Conservation (phyloP, 1,140 invertebrate species). For the Melanaphis sacchari region DNA sequence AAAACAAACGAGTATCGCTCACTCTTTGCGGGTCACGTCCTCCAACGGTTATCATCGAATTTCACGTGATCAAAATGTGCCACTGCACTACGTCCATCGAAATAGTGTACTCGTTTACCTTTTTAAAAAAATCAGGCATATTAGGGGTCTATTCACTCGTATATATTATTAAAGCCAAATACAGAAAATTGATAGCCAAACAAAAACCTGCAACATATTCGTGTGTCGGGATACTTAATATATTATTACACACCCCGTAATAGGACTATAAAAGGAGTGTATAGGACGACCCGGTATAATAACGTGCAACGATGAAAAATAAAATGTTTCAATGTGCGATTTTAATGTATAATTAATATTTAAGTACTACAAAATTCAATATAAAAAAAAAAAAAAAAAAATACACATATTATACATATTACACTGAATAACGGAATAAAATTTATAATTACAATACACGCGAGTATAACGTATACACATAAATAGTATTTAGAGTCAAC, state of each 20-base stretch:
- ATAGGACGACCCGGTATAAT: background rate
- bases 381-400: conserved; percentile 17
- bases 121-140: too few species aligned
- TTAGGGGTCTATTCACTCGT: too few species aligned
- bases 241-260: background rate
- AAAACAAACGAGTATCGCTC: too few species aligned
- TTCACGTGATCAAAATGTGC: too few species aligned
- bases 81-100: too few species aligned
- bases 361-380: conserved; percentile 32
- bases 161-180: too few species aligned
- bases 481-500: background rate
- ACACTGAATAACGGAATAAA: conserved; percentile 47
- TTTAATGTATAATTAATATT: conserved; percentile 35
- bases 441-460: conserved; percentile 39
- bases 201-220: too few species aligned
- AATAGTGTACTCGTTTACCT: too few species aligned
- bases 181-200: too few species aligned
- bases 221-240: too few species aligned
- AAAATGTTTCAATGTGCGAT: conserved; percentile 39
- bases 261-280: background rate
- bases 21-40: too few species aligned
- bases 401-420: conserved; percentile 25
- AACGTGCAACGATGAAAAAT: background rate
- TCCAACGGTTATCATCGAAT: too few species aligned
- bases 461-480: background rate